Percentiles rank a stretch among this genome's conserved stretches.
Evolutionary conservation across 2,113 vertebrate species (phyloP).

Genomic region (Mormyrus iriodes): DNA sequence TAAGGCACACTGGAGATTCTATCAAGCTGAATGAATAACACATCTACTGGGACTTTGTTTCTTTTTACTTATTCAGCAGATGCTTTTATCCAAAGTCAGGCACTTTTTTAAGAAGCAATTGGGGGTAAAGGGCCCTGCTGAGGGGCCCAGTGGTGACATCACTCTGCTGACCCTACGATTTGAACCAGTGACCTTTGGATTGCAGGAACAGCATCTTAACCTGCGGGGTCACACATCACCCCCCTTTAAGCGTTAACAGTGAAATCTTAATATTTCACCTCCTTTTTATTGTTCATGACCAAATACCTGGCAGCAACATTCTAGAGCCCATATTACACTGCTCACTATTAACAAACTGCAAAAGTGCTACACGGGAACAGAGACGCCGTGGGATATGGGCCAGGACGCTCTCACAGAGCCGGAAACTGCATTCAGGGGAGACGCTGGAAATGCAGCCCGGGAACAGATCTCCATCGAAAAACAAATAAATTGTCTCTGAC

Average conservation of each 20-base stretch:
- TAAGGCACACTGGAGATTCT: neutral
- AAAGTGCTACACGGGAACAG: too few species aligned
- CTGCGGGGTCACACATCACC: too few species aligned
- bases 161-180: too few species aligned
- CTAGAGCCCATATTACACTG: too few species aligned
- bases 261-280: too few species aligned
- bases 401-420: neutral
- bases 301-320: too few species aligned
- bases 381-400: neutral
- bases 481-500: constrained; percentile 52
- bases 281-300: too few species aligned
- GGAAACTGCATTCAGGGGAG: constrained; percentile 31
- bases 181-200: too few species aligned
- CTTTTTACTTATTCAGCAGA: neutral
- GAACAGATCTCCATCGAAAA: constrained; percentile 51
- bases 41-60: neutral
- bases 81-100: neutral
- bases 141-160: too few species aligned
- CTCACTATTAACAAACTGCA: too few species aligned
- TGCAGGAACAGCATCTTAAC: too few species aligned
- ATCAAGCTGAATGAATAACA: neutral
- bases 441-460: constrained; percentile 47
- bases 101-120: neutral
- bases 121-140: neutral
- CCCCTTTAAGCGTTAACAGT: too few species aligned